Percentiles rank a stretch among this genome's conserved stretches.
phyloP scores from a whole-genome alignment of 2,797 vertebrate species.

The Pachyuromys duprasi region DNA sequence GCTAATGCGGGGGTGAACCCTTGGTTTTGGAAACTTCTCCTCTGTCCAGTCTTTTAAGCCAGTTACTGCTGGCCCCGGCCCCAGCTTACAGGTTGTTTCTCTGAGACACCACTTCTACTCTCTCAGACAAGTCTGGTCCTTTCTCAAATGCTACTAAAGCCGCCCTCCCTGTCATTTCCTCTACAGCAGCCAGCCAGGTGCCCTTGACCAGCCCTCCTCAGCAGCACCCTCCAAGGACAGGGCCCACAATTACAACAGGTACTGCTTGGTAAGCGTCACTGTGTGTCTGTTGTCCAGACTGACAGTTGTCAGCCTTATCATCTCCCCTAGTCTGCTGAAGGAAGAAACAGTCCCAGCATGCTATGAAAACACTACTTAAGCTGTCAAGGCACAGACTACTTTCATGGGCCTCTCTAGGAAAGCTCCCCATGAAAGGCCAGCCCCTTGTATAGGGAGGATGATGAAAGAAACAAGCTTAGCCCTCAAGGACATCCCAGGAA shows the following conservation, averaged over 20 bases:
- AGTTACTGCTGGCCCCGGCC: background rate
- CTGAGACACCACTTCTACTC: too few species aligned
- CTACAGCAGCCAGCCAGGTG: too few species aligned
- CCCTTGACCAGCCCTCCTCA: background rate
- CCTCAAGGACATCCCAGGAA: background rate
- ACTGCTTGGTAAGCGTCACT: background rate
- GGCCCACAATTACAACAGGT: background rate
- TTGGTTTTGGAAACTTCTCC: background rate
- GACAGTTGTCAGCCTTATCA: background rate
- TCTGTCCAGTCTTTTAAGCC: background rate
- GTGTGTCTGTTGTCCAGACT: background rate
- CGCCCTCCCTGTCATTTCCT: background rate
- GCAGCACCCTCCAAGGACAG: background rate
- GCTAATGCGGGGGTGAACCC: background rate
- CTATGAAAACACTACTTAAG: background rate
- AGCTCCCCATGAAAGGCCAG: background rate
- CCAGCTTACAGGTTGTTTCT: background rate
- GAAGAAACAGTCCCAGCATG: background rate
- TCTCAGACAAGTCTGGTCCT: background rate
- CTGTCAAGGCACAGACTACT: background rate
- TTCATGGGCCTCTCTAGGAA: background rate
- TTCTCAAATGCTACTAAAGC: background rate
- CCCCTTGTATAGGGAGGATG: too few species aligned
- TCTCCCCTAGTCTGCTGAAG: too few species aligned
- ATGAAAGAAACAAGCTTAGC: background rate